Base-by-base conservation (phyloP, 2,797 vertebrate species). In the Hippocampus kuda region DNA sequence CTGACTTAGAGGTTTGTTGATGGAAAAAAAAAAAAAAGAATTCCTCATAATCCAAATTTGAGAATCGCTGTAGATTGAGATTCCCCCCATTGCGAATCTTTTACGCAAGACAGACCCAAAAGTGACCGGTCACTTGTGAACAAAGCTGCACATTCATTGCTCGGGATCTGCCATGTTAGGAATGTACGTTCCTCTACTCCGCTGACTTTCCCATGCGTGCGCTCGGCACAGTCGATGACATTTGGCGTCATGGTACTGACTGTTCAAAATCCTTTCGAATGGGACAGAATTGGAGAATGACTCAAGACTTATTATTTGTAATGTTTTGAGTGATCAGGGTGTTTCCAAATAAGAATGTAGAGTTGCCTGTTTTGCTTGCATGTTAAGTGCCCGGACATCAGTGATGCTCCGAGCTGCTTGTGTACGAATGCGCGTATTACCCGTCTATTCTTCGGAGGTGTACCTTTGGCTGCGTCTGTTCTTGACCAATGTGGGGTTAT, bases 11-110 rank as follows among this genome's bases (percentile, higher is more conserved):
- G 13, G 59, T 20, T 30, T 20, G 3, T 62, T 22, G 2, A 62
- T 20, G 20, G 15, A 6, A 34, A 34, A 5, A 34, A 34, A 34
- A 34, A 34, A 5, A 34, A 34, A 34, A 34, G 5, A 34, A 34
- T 34, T 34, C 34, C 5, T 34, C 34, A 60, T 60, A 1, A 10
- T 61, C 30, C 59, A 78, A 81, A 76, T 79, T 84, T 87, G 82
- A 88, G 86, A 87, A 78, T 82, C 83, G 87, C 79, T 85, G 84
- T 18, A 4, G 80, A 88, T 89, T 87, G 87, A 88, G 85, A 86
- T 57, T 74, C 75, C 73, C 61, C 34, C 13, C 24, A 7, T 38
- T 77, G n/a, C 66, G 73, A 85, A 89, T 90, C 87, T 88, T 65
- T 65, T 87, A 73, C 77, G 72, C 75, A 79, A 34, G 81, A 70